A percentile compares a stretch with the other conserved stretches of the same genome.
These are phyloP conservation scores for Ammodramus savannarum DNA, from an alignment of 2,113 vertebrate genomes.

Conservation along the genomic window DNA sequence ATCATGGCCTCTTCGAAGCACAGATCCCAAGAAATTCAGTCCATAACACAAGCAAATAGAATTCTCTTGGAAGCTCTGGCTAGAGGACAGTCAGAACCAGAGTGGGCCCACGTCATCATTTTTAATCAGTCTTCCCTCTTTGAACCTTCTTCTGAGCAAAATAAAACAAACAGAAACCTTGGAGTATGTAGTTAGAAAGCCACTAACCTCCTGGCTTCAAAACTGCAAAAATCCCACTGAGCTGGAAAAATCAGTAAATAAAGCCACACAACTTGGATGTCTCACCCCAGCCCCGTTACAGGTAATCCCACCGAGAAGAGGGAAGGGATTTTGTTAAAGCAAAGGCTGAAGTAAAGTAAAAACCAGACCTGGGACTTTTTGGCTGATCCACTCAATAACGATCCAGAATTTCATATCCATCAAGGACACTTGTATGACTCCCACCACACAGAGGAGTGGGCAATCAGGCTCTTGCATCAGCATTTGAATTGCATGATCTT, in stretches of 20 bases:
- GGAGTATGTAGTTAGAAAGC: not conserved
- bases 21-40: not conserved
- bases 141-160: slow-evolving; percentile 22
- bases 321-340: not conserved
- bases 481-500: not conserved
- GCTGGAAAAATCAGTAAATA: not conserved
- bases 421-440: not conserved
- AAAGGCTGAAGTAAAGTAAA: not conserved
- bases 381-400: not conserved
- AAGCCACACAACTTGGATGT: not conserved
- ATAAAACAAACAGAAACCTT: slow-evolving; percentile 5
- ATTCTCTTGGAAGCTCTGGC: slow-evolving; percentile 41
- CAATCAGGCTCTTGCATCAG: not conserved
- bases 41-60: slow-evolving; percentile 13
- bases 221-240: not conserved
- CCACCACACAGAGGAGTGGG: accelerated
- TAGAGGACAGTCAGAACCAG: not conserved
- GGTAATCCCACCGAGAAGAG: not conserved
- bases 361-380: not conserved
- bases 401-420: not conserved
- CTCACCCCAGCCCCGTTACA: accelerated
- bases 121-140: slow-evolving; percentile 12
- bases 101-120: not conserved
- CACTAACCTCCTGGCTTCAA: slow-evolving; percentile 9
- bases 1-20: not conserved